These are phyloP conservation scores for Drosophila triauraria DNA, from an alignment of 1,140 invertebrate species.

Conservation along the genomic window DNA sequence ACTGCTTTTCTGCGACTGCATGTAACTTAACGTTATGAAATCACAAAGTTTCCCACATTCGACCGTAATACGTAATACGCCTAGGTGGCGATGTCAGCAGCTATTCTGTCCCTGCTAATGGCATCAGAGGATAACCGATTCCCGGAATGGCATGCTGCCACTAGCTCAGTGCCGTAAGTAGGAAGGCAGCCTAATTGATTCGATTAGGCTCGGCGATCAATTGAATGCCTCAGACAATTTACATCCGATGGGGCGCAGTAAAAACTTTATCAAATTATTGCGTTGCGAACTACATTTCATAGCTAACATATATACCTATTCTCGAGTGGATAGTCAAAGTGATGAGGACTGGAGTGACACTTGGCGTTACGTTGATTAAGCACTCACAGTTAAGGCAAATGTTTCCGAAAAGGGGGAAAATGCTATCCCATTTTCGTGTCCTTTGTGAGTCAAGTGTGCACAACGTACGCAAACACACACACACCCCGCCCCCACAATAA, in stretches of 20 bases:
- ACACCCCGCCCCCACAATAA: neutral
- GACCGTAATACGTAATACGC: constrained; percentile 1
- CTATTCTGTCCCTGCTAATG: constrained; percentile 33
- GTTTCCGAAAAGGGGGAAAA: neutral
- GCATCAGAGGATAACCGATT: constrained; percentile 25
- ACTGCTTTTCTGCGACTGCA: neutral
- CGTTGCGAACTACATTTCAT: neutral
- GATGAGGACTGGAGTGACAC: constrained; percentile 34
- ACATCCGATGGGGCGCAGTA: constrained; percentile 20
- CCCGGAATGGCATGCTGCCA: neutral
- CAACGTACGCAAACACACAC: constrained; percentile 3
- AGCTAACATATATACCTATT: neutral
- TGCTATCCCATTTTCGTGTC: constrained; percentile 14
- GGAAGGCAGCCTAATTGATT: constrained; percentile 31
- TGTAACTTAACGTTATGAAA: constrained; percentile 20
- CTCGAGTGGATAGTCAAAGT: constrained; percentile 24
- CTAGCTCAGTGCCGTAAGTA: neutral
- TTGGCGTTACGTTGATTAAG: constrained; percentile 45
- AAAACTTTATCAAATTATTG: constrained; percentile 36
- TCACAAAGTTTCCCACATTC: constrained; percentile 22
- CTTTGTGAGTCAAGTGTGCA: constrained; percentile 23
- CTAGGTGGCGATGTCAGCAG: neutral
- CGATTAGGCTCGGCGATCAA: constrained; percentile 38
- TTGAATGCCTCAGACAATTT: constrained; percentile 36
- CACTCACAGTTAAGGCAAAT: constrained; percentile 29